A percentile compares a stretch with the other conserved stretches of the same genome.
These are phyloP conservation scores for Seriola rivoliana DNA, from an alignment of 2,113 vertebrate species.

Conservation along the genomic window DNA sequence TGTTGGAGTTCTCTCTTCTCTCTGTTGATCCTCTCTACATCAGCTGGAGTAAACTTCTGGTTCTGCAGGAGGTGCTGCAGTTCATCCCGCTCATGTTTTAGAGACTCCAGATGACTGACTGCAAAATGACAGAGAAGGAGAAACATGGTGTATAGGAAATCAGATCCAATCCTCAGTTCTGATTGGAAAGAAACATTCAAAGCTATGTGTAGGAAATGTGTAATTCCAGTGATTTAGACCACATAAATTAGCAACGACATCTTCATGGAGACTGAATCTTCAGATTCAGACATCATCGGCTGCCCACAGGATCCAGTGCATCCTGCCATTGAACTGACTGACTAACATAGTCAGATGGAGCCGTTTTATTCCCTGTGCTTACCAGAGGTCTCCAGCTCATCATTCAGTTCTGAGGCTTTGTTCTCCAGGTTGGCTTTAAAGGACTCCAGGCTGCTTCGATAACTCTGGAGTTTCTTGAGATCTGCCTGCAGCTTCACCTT, in stretches of 20 bases:
- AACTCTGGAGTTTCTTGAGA: constrained; percentile 92
- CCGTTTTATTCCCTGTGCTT: constrained; percentile 36
- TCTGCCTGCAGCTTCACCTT: constrained; percentile 91
- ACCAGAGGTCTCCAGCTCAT: constrained; percentile 89
- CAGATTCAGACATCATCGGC: neutral
- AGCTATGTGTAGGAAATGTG: neutral
- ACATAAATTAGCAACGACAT: neutral
- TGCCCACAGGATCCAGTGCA: neutral
- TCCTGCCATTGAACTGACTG: neutral
- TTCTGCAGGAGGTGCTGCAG: constrained; percentile 90
- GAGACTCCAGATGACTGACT: constrained; percentile 89
- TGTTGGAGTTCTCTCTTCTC: constrained; percentile 94
- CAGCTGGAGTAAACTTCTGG: constrained; percentile 94
- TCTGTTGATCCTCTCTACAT: constrained; percentile 94
- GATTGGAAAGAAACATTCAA: neutral
- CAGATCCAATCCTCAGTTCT: neutral
- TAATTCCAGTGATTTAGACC: neutral
- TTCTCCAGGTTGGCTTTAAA: constrained; percentile 86
- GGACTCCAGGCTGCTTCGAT: constrained; percentile 86
- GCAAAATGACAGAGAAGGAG: constrained; percentile 3
- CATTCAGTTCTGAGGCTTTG: constrained; percentile 83
- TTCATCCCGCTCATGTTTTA: constrained; percentile 88
- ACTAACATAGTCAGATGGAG: neutral
- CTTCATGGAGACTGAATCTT: neutral
- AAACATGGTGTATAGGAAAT: neutral